phyloP scores from a whole-genome alignment of 2,797 vertebrate genomes.

The Eleutherodactylus coqui region DNA sequence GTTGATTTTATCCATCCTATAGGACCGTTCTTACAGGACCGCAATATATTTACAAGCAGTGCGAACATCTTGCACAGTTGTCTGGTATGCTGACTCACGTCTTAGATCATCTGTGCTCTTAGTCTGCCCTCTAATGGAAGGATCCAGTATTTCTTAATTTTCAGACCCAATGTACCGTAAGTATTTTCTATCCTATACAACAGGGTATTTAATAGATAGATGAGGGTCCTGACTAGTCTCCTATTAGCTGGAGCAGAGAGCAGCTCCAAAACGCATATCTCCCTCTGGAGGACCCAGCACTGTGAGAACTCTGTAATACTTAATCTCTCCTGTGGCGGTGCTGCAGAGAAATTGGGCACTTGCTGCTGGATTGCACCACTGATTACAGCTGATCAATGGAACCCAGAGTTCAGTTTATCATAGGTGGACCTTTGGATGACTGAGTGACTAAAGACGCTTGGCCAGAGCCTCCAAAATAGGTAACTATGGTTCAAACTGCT shows the following conservation, averaged over 20 bases:
- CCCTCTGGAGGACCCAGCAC: background rate
- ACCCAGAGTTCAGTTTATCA: too few relatives aligned
- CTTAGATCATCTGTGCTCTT: background rate
- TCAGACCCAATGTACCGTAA: background rate
- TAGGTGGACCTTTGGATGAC: too few relatives aligned
- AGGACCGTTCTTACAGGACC: background rate
- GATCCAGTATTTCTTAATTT: background rate
- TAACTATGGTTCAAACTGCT: too few relatives aligned
- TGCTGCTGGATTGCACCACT: background rate
- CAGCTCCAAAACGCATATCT: background rate
- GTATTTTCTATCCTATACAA: background rate
- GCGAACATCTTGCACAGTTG: background rate
- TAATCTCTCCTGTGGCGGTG: background rate
- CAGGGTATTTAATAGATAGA: background rate
- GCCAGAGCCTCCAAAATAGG: too few relatives aligned
- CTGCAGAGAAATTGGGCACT: background rate
- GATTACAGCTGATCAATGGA: background rate
- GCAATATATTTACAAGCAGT: too few relatives aligned
- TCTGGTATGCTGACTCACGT: too few relatives aligned
- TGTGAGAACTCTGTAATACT: background rate
- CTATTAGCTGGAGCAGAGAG: background rate
- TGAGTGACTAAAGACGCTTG: too few relatives aligned
- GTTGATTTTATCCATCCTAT: background rate
- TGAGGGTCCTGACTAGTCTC: background rate
- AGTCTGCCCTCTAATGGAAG: conserved; percentile 39